These are phyloP conservation scores for Adoxophyes honmai DNA, from an alignment of 1,140 invertebrate species.

Conservation along the genomic window DNA sequence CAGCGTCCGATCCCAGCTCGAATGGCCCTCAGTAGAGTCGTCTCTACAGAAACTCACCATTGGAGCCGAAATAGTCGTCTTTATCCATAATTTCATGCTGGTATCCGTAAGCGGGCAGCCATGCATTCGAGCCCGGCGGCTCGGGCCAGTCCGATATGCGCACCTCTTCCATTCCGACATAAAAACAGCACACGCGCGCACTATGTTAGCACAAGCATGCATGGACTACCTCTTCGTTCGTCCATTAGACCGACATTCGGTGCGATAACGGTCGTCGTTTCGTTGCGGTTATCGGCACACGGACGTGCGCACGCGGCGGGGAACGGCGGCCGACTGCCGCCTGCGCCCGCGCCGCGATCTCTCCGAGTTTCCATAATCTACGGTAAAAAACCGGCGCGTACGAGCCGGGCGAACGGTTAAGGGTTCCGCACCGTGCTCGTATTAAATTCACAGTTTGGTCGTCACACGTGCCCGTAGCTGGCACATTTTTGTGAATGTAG, in stretches of 20 bases:
- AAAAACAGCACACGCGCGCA: conserved; percentile 64
- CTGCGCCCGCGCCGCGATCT: conserved; percentile 54
- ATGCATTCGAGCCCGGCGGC: conserved; percentile 80
- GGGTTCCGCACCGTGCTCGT: too few species aligned
- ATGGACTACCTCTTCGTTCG: conserved; percentile 67
- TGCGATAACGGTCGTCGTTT: conserved; percentile 64
- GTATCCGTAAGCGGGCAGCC: conserved; percentile 83
- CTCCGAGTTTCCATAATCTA: conserved; percentile 22
- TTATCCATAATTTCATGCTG: conserved; percentile 79
- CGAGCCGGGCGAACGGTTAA: too few species aligned
- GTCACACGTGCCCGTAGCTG: too few species aligned
- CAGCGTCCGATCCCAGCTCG: conserved; percentile 18
- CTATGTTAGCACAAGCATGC: conserved; percentile 63
- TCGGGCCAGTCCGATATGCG: conserved; percentile 82
- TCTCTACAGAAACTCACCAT: conserved; percentile 68
- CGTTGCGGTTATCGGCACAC: conserved; percentile 25
- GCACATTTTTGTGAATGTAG: too few species aligned
- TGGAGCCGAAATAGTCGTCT: conserved; percentile 79
- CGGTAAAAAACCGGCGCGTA: conserved; percentile 29
- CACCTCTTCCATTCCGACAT: conserved; percentile 78
- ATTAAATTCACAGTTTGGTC: too few species aligned
- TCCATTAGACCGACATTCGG: conserved; percentile 71
- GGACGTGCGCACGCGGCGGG: conserved; percentile 48
- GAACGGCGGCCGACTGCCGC: conserved; percentile 51
- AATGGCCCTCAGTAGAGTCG: background rate